Base-by-base conservation (phyloP, 92 coral and sea anemone genomes). In the Bergia sp. region DNA sequence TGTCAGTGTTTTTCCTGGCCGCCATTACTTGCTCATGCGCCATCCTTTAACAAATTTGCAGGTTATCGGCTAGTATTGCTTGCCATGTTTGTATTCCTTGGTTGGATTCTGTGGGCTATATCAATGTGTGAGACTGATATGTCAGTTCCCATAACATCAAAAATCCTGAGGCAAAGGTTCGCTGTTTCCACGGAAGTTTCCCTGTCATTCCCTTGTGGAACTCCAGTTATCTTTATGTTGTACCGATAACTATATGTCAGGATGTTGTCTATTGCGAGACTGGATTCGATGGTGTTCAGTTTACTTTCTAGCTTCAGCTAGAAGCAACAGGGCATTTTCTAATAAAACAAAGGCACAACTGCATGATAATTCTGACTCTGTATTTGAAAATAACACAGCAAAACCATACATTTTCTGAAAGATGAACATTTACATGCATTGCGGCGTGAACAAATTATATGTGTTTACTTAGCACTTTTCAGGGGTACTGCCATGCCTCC, bases 241-340 rank as follows among this genome's bases (percentile, higher is more conserved):
- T 81, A 89, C 50, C 82, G 89, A 81, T 83, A 89, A 57, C 91
- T 89, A 73, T 89, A 89, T 4, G n/a, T 47, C 73, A 44, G 9
- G 50, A 76, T 39, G 10, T 74, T 43, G 29, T 89, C 92, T 29
- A 29, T 29, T 29, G 29, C 29, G 29, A 29, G 29, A 29, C 29
- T 29, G 29, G 29, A 29, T 29, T 29, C 0, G 82, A 53, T 64
- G 85, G 77, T 45, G 49, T 78, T 58, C 83, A 29, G 29, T 29
- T 29, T 29, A 29, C 29, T 29, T 29, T 29, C 29, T 29, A 29
- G 29, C 29, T 29, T 29, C 29, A 29, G 29, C 29, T 29, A 29
- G 29, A 29, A 29, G 29, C 29, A 29, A 29, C 29, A 29, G 29
- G 29, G 29, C 29, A 29, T 29, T 29, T 20, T 23, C n/a, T 40